Evolutionary conservation across 2,888 invertebrate genomes (phyloP), one percentile per base, ranked within the genome.

Genomic region (Synanthedon myopaeformis): DNA sequence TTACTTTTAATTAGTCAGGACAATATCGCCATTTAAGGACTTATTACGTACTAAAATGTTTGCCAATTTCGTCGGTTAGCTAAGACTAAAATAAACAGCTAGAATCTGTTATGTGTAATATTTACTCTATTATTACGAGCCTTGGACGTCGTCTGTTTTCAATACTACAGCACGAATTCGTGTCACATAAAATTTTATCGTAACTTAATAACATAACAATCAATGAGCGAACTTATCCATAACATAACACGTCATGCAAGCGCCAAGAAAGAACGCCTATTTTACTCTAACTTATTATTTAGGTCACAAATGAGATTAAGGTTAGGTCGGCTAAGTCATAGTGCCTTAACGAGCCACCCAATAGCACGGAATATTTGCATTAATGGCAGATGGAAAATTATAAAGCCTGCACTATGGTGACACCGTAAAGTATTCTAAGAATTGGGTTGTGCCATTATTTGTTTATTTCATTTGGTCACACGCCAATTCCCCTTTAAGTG

Each of bases 301-400:
- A 66, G 72, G 72, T 72, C 68, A 67, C 59, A 57, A 59, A 58
- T 59, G 53, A 63, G 63, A 70, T 70, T 71, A 69, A 61, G 68
- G 64, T 62, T 61, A 62, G 57, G 66, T 67, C 65, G 67, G 65
- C 60, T 23, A 61, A 59, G 58, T 62, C 61, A 56, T 63, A 67
- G 62, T 68, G 66, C 57, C 60, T 60, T 63, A 65, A 69, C 65
- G 62, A 64, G 58, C 54, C 54, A 55, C 56, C 62, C 68, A 76
- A 72, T 73, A 76, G 75, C 85, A 83, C 84, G 85, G 69, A 71
- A 85, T 79, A 73, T 73, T 71, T 76, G 80, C 82, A 84, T 84
- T 85, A 84, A 83, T 76, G 71, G 64, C 67, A 66, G 62, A 45
- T 45, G 45, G 45, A n/a, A 10, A 35, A 35, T 35, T 35, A n/a